Base-by-base conservation (phyloP, 2,113 vertebrate species). In the Ptilonorhynchus violaceus region DNA sequence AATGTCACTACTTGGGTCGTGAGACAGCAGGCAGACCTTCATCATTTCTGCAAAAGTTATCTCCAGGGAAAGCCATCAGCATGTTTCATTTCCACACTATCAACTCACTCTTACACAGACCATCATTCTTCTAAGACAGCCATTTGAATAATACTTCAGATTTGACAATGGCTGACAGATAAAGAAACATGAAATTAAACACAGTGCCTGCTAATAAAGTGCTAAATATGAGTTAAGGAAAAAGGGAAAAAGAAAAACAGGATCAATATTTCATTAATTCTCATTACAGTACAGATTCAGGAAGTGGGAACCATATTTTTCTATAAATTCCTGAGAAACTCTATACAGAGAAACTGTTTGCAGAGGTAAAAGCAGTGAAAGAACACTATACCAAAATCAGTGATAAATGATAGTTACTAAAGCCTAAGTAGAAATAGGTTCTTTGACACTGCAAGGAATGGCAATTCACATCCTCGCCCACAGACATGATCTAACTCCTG, bases 1-100 rank as follows among this genome's bases (percentile, higher is more conserved):
- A 93, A 92, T 63, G 90, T 93, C 93, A 96, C 94, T 92, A 46
- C 72, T 85, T 91, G 68, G 72, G 59, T 17, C 6, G 3, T 67
- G 58, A 90, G 66, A 25, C 96, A 95, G 93, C 72, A 94, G 96
- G 88, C 93, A 97, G 88, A 90, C 56, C 85, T 97, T 96, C 89
- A 96, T 98, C 96, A 96, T 91, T 95, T 97, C 72, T 92, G 96
- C 92, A 95, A 10, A 97, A 92, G 86, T 62, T n/a, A 67, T 76
- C 97, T 96, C 95, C 73, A 55, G 95, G 95, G 97, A 97, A 96
- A 89, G 63, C 75, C 79, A 86, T 88, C 93, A 73, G 92, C 44
- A 89, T 80, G 84, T 66, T 88, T 94, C 94, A 96, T 94, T 96
- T 96, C 93, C 84, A 96, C 55, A 62, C 90, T 96, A 93, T 92